A percentile compares a stretch with the other conserved stretches of the same genome.
Conservation (phyloP, 2,113 vertebrate genomes). For the Myrmophylax atrothorax region DNA sequence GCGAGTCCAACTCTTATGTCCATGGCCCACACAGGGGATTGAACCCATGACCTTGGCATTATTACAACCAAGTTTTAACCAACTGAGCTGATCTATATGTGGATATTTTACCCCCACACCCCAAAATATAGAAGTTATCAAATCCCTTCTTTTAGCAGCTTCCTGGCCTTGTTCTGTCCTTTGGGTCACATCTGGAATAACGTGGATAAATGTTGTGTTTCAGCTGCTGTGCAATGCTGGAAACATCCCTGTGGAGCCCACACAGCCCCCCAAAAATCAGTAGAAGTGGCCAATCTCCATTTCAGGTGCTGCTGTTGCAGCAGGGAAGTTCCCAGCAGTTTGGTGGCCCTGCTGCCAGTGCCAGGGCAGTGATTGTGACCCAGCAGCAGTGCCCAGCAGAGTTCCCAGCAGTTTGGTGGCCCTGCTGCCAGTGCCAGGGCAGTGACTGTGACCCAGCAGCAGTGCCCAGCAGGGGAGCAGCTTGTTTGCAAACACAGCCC, state of each 20-base stretch:
- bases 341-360: not conserved
- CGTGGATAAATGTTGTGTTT: not conserved
- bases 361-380: constrained; percentile 36
- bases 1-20: too few relatives aligned
- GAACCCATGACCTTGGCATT: too few relatives aligned
- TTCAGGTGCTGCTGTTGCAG: not conserved
- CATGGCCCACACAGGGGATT: too few relatives aligned
- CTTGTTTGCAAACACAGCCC: constrained; percentile 41
- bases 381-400: constrained; percentile 45
- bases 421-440: too few relatives aligned
- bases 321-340: not conserved
- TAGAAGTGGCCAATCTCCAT: not conserved
- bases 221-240: not conserved
- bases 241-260: not conserved
- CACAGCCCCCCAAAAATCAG: not conserved
- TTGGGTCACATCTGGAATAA: not conserved
- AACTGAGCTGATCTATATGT: too few relatives aligned
- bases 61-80: too few relatives aligned
- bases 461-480: constrained; percentile 48
- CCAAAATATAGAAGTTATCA: not conserved
- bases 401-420: too few relatives aligned
- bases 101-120: not conserved
- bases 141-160: not conserved
- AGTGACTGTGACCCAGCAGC: constrained; percentile 45
- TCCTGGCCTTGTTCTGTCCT: not conserved